These are phyloP conservation scores for Andrena dorsata DNA, from an alignment of 2,888 invertebrate species.

Conservation along the genomic window DNA sequence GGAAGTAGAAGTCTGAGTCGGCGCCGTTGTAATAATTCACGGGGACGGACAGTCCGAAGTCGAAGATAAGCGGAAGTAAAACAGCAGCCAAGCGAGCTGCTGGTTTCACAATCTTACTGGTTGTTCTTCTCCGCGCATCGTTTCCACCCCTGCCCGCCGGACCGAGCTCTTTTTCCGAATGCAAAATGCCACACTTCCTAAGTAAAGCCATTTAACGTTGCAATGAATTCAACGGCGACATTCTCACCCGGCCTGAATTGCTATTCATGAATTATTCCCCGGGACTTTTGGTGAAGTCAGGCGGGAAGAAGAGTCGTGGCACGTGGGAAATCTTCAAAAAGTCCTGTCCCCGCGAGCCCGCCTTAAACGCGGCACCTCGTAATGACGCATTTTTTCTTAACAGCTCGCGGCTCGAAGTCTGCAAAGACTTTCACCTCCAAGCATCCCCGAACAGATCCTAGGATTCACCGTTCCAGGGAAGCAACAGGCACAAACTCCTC, in stretches of 20 bases:
- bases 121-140: slow-evolving; percentile 15
- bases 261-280: slow-evolving; percentile 53
- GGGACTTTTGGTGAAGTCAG: slow-evolving; percentile 12
- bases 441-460: background rate
- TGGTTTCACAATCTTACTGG: slow-evolving; percentile 50
- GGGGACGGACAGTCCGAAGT: slow-evolving; percentile 41
- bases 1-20: slow-evolving; percentile 37
- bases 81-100: slow-evolving; percentile 45
- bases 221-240: slow-evolving; percentile 51
- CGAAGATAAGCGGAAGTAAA: slow-evolving; percentile 52
- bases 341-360: background rate
- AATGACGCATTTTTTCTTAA: slow-evolving; percentile 40
- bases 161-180: slow-evolving; percentile 49
- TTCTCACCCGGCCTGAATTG: slow-evolving; percentile 44
- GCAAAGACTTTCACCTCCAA: slow-evolving; percentile 26
- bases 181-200: slow-evolving; percentile 46
- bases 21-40: slow-evolving; percentile 52
- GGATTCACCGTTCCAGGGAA: background rate
- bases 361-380: background rate
- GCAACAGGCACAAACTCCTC: background rate
- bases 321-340: slow-evolving; percentile 35
- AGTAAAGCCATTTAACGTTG: slow-evolving; percentile 51
- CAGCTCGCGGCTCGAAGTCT: slow-evolving; percentile 25
- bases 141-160: background rate
- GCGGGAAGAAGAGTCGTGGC: background rate